A percentile compares a stretch with the other conserved stretches of the same genome.
Conservation (phyloP, 2,888 invertebrate species). For the Linyphia triangularis region DNA sequence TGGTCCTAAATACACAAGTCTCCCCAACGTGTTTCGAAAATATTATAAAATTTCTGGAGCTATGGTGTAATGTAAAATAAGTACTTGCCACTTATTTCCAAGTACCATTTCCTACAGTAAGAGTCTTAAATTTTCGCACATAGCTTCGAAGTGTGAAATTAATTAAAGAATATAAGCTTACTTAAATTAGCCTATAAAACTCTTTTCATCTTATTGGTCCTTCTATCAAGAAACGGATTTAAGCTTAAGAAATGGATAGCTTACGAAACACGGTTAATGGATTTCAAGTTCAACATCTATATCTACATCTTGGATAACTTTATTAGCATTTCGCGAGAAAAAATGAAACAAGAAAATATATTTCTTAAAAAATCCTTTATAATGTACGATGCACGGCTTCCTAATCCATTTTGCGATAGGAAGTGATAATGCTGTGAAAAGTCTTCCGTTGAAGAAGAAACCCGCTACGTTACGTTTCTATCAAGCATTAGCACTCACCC, state of each 20-base stretch:
- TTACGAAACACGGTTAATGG: background rate
- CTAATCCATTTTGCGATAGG: conserved; percentile 21
- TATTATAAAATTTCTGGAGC: too few relatives aligned
- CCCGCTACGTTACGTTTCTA: conserved; percentile 37
- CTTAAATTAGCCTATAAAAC: too few relatives aligned
- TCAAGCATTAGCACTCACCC: conserved; percentile 11
- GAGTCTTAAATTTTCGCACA: too few relatives aligned
- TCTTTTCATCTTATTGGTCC: too few relatives aligned
- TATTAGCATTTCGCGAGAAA: background rate
- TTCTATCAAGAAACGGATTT: too few relatives aligned
- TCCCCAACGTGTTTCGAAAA: too few relatives aligned
- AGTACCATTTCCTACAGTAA: too few relatives aligned
- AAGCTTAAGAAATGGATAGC: background rate
- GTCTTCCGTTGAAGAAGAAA: conserved; percentile 32
- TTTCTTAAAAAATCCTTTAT: background rate
- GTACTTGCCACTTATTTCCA: too few relatives aligned
- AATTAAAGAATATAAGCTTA: too few relatives aligned
- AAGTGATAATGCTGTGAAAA: conserved; percentile 47
- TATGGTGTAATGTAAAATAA: too few relatives aligned
- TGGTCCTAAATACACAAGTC: too few relatives aligned
- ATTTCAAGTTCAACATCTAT: conserved; percentile 3
- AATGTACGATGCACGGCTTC: conserved; percentile 40
- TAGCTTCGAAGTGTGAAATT: too few relatives aligned
- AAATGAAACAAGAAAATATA: background rate
- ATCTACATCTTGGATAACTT: conserved; percentile 21